Evolutionary conservation across 2,888 invertebrate species (phyloP), one percentile per base, ranked within the genome.

Genomic region (Dromius quadrimaculatus): DNA sequence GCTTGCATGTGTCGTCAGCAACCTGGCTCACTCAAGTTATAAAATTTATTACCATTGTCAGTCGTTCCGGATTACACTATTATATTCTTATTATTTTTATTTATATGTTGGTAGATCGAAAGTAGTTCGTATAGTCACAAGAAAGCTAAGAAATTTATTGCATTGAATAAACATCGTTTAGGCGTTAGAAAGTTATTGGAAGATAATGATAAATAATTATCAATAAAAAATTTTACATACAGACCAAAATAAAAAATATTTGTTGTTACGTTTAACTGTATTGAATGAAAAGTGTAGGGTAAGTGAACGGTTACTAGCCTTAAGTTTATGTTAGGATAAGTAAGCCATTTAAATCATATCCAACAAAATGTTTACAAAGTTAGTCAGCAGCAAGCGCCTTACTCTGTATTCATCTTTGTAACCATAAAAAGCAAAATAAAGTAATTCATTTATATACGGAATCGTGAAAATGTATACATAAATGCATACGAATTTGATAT

Each of bases 341-440:
- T 79, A 81, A 81, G 79, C 80, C 79, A 76, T 76, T 81, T 38
- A 62, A 41, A 81, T 79, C 79, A 81, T 81, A 80, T 81, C 80
- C 79, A 79, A 71, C 34, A 61, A 61, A 47, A 70, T 62, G 47
- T 47, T 47, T 70, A 62, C 61, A 47, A 62, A 62, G 61, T 70
- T 62, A 47, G 70, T 62, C 47, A 50, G 62, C 70, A 62, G 62
- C 45, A 62, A 62, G 47, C 62, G 70, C 62, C 61, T 70, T 57
- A 68, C 68, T 68, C 59, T 68, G 57, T 68, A 59, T 45, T 57
- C 43, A 59, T 68, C 17, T 59, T 68, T 57, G 62, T 62, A 62
- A 62, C 23, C 62, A 66, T 54, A 66, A 36, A 61, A 62, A 43
- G 41, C 41, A 62, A 62, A 59, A 45, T 38, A 57, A 68, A 68